Base-by-base conservation (phyloP, 1,140 invertebrate species). In the Pachypsylla venusta region DNA sequence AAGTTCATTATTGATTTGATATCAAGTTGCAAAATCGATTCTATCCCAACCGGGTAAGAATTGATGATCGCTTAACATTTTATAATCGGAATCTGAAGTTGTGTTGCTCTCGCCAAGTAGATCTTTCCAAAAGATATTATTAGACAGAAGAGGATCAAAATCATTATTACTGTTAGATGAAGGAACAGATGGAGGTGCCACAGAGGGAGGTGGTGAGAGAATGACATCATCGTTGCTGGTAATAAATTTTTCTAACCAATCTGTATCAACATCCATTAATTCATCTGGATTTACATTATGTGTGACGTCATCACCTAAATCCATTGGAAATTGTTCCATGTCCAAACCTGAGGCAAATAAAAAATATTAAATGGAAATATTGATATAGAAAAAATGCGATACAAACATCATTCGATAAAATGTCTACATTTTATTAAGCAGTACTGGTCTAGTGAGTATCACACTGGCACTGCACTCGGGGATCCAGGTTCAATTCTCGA, bases 241-340 rank as follows among this genome's bases (percentile, higher is more conserved):
- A 70, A 84, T 76, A 35, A 84, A 71, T 1, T 79, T 80, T 58
- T 86, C 83, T 40, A 87, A 68, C 84, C 84, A 87, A 65, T 83
- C 81, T 0, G 79, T 73, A 63, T 80, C 78, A 1, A 77, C 73
- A 63, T 87, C 83, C 70, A 85, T 83, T 2, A 76, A 59, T 58
- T 77, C 75, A 70, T 69, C 0, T 67, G 66, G 14, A 28, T 28
- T 16, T 27, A 40, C 14, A 27, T 25, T 26, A 40, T 60, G 2
- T 14, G 55, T 30, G 22, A 60, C 48, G 26, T 53, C 58, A 28
- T 60, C 64, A 10, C 57, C 61, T 28, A 64, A 53, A 19, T 63
- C 62, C 48, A 64, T 63, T 4, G 62, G 60, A 19, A 54, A 54
- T 10, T 54, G 55, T 35, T 66, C 65, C 62, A 65, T 64, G 56